Conservation (phyloP, 2,797 vertebrate genomes). For the Morelia viridis region DNA sequence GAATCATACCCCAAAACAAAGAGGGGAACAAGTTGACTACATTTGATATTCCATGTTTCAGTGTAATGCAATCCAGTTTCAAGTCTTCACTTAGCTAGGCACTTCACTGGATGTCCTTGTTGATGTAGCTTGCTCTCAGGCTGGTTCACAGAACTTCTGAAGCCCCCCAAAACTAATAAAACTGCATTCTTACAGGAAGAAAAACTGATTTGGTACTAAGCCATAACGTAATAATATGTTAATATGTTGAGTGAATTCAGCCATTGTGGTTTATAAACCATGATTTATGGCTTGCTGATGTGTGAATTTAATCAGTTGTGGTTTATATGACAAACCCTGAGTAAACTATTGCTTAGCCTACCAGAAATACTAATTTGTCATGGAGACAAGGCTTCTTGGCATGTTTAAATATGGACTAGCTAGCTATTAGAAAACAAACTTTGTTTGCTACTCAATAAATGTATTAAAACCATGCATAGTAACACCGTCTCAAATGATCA, state of each 20-base stretch:
- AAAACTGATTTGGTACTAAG: no score
- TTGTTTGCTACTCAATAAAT: background rate
- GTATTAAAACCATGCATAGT: no score
- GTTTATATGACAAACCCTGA: no score
- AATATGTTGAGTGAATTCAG: no score
- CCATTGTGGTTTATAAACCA: no score
- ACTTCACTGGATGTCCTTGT: background rate
- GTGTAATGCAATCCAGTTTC: background rate
- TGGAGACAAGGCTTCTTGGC: background rate
- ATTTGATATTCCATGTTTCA: background rate
- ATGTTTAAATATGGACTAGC: background rate
- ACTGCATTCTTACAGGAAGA: no score
- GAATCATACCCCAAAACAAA: background rate
- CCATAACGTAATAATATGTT: no score
- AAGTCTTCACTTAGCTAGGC: background rate
- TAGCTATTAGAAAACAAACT: background rate
- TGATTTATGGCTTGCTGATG: no score
- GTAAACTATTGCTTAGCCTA: no score
- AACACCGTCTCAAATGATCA: no score
- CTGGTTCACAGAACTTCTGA: background rate
- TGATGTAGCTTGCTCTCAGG: background rate
- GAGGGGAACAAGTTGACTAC: background rate
- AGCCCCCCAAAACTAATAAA: no score
- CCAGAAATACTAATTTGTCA: background rate
- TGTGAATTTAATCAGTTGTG: no score